phyloP scores from a whole-genome alignment of 2,888 invertebrate species.

The Sarcophaga variegata region DNA sequence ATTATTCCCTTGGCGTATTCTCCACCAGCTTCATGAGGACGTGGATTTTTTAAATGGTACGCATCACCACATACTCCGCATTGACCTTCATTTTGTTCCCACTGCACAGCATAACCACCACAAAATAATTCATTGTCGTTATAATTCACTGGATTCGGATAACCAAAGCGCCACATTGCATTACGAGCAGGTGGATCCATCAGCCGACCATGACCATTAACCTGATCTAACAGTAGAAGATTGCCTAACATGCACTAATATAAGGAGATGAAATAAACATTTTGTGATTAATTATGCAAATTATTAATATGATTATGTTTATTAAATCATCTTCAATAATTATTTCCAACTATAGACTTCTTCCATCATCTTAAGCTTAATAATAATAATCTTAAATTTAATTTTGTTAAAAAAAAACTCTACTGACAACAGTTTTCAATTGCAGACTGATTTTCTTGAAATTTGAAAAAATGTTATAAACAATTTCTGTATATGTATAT shows the following conservation, averaged over 20 bases:
- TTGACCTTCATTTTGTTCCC: slow-evolving; percentile 92
- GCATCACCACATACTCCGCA: slow-evolving; percentile 97
- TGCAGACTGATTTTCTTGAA: no score
- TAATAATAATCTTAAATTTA: no score
- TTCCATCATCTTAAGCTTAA: no score
- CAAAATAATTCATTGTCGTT: slow-evolving; percentile 97
- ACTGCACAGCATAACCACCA: slow-evolving; percentile 94
- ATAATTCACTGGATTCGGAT: slow-evolving; percentile 96
- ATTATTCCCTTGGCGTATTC: slow-evolving; percentile 93
- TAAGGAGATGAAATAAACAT: not conserved
- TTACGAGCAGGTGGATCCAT: slow-evolving; percentile 97
- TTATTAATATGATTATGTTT: no score
- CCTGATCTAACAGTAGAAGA: slow-evolving; percentile 74
- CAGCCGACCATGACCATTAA: slow-evolving; percentile 90
- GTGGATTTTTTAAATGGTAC: slow-evolving; percentile 86
- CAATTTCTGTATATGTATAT: no score
- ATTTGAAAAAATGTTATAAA: no score
- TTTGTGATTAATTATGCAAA: not conserved
- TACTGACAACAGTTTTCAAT: no score
- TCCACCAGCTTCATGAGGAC: slow-evolving; percentile 95
- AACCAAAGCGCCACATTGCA: slow-evolving; percentile 97
- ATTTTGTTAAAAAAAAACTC: no score
- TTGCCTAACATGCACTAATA: slow-evolving; percentile 60
- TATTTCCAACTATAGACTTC: no score
- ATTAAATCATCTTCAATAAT: no score